phyloP scores from a whole-genome alignment of 2,888 invertebrate genomes.

The Chesias legatella region DNA sequence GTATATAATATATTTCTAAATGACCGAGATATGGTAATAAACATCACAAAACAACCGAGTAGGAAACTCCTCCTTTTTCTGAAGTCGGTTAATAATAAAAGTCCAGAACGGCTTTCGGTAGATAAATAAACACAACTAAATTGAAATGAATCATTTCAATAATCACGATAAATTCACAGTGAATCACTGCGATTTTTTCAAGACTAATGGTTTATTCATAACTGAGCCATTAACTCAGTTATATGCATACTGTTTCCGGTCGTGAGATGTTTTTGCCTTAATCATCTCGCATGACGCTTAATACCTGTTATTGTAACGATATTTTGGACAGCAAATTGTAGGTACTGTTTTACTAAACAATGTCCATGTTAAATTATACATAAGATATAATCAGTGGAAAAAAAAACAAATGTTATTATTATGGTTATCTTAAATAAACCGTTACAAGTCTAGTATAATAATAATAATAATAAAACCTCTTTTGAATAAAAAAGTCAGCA shows the following conservation, averaged over 20 bases:
- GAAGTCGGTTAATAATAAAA: no score
- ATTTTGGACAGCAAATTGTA: constrained; percentile 2
- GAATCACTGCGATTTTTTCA: constrained; percentile 22
- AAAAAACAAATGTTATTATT: no score
- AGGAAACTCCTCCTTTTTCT: no score
- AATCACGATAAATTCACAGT: constrained; percentile 8
- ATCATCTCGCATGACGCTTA: constrained; percentile 7
- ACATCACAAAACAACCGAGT: no score
- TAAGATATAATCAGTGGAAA: no score
- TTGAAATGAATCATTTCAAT: constrained; percentile 6
- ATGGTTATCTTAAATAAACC: no score
- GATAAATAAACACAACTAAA: neutral
- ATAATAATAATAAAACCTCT: no score
- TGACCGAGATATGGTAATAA: no score
- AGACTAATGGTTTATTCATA: constrained; percentile 17
- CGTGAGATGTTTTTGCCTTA: constrained; percentile 3
- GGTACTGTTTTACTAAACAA: constrained; percentile 3
- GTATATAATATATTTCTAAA: no score
- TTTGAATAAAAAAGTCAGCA: no score
- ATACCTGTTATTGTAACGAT: constrained; percentile 2
- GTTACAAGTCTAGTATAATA: no score
- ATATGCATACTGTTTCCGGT: constrained; percentile 21
- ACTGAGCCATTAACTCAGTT: constrained; percentile 20
- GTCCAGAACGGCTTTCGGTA: no score
- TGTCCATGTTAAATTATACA: neutral